Conservation (phyloP, 2,888 invertebrate species). For the Acanthoscelides obtectus region DNA sequence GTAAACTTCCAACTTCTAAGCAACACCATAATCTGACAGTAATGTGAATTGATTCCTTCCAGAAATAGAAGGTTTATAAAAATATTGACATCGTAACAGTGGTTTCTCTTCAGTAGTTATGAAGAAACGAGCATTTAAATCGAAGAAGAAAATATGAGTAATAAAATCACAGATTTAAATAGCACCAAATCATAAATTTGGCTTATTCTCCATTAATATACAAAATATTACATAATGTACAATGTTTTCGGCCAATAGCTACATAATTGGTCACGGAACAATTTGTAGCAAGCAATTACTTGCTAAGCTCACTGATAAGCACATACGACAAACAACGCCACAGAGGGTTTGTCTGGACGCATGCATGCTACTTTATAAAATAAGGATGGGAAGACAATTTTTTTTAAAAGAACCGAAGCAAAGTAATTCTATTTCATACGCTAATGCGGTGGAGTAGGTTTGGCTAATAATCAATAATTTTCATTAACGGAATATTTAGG, state of each 20-base stretch:
- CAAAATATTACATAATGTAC: constrained; percentile 29
- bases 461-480: too few species aligned
- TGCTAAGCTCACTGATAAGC: neutral
- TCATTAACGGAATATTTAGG: too few species aligned
- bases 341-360: neutral
- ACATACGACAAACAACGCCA: neutral
- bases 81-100: constrained; percentile 31
- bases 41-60: constrained; percentile 5
- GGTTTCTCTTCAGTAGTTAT: neutral
- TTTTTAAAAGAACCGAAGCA: neutral
- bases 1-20: neutral
- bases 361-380: neutral
- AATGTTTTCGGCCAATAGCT: neutral
- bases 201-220: constrained; percentile 29
- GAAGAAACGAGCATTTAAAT: neutral
- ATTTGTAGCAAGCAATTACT: neutral
- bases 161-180: constrained; percentile 47
- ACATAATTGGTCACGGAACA: neutral
- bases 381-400: neutral
- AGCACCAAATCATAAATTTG: constrained; percentile 49
- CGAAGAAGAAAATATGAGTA: constrained; percentile 16
- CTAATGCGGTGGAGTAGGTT: too few species aligned
- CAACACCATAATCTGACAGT: neutral
- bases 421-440: neutral
- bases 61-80: constrained; percentile 26